Percentiles rank a stretch among this genome's conserved stretches.
Evolutionary conservation across 2,888 invertebrate species (phyloP).

Genomic region (Cotesia congregata): DNA sequence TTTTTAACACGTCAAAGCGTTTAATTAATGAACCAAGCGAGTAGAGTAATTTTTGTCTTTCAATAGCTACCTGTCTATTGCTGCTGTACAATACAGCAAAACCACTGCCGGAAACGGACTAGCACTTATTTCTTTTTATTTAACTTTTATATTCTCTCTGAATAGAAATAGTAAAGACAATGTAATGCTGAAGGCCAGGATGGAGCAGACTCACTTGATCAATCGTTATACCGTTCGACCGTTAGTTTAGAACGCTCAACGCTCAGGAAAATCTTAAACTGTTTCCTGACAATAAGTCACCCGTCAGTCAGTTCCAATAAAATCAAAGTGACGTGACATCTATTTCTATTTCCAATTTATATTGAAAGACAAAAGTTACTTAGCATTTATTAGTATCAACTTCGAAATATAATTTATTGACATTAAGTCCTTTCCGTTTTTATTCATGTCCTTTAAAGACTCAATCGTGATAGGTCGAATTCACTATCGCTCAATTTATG

Average conservation of each 20-base stretch:
- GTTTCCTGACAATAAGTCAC: slow-evolving; percentile 7
- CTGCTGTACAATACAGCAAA: slow-evolving; percentile 4
- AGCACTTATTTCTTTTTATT: slow-evolving; percentile 17
- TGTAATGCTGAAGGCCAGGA: not conserved
- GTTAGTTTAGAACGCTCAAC: slow-evolving; percentile 18
- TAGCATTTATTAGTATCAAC: not conserved
- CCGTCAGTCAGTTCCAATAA: not conserved
- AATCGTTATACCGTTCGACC: slow-evolving; percentile 19
- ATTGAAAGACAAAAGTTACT: not conserved
- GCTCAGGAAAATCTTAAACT: not conserved
- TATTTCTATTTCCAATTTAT: too few relatives aligned
- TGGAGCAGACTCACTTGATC: slow-evolving; percentile 7
- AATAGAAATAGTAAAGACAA: not conserved
- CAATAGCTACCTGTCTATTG: not conserved
- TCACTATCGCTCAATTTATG: slow-evolving; percentile 39
- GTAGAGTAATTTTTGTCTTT: not conserved
- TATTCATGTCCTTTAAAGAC: slow-evolving; percentile 13
- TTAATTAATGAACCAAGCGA: not conserved
- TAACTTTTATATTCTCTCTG: not conserved
- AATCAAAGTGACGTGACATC: too few relatives aligned
- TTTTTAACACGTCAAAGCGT: not conserved
- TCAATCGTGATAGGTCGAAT: slow-evolving; percentile 42
- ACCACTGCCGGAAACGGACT: slow-evolving; percentile 31
- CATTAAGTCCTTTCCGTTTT: slow-evolving; percentile 16
- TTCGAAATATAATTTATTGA: not conserved